These are phyloP conservation scores for Poecilia picta DNA, from an alignment of 2,797 vertebrate species.

Conservation along the genomic window DNA sequence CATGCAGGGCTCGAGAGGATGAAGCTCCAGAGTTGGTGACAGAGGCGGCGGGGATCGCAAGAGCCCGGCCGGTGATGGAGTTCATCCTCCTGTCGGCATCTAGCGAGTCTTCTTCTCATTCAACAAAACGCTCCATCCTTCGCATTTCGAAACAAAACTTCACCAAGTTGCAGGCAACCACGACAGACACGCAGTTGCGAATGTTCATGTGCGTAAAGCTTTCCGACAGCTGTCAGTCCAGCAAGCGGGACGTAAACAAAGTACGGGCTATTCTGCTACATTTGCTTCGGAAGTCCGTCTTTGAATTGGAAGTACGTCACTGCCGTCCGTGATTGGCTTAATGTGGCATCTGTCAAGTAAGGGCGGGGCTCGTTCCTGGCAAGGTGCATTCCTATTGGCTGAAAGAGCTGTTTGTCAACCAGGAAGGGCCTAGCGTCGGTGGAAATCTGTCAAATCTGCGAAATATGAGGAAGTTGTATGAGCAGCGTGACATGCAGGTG, in stretches of 20 bases:
- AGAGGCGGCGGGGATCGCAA: slow-evolving; percentile 79
- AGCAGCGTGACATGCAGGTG: slow-evolving; percentile 73
- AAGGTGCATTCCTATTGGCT: slow-evolving; percentile 55
- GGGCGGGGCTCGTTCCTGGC: not conserved
- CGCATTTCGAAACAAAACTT: slow-evolving; percentile 24
- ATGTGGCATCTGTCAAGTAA: slow-evolving; percentile 29
- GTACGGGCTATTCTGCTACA: slow-evolving; percentile 68
- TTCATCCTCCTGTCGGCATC: slow-evolving; percentile 83
- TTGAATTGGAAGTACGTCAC: slow-evolving; percentile 43
- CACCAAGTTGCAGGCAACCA: not conserved
- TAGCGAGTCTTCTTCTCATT: slow-evolving; percentile 72
- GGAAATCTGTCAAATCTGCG: slow-evolving; percentile 69
- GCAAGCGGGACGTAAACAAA: slow-evolving; percentile 82
- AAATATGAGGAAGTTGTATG: slow-evolving; percentile 76
- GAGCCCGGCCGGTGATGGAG: slow-evolving; percentile 83
- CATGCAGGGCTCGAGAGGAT: slow-evolving; percentile 88
- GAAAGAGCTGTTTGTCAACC: slow-evolving; percentile 32
- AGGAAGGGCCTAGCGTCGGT: slow-evolving; percentile 38
- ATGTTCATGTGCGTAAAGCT: slow-evolving; percentile 6
- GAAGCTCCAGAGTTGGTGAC: slow-evolving; percentile 84
- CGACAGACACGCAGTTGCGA: slow-evolving; percentile 4
- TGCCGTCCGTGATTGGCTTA: slow-evolving; percentile 60
- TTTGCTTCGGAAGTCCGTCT: slow-evolving; percentile 77
- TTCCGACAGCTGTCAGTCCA: slow-evolving; percentile 70
- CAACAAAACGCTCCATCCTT: slow-evolving; percentile 70